Evolutionary conservation across 2,888 invertebrate genomes (phyloP), one percentile per base, ranked within the genome.

Genomic region (Strigamia crassipes): DNA sequence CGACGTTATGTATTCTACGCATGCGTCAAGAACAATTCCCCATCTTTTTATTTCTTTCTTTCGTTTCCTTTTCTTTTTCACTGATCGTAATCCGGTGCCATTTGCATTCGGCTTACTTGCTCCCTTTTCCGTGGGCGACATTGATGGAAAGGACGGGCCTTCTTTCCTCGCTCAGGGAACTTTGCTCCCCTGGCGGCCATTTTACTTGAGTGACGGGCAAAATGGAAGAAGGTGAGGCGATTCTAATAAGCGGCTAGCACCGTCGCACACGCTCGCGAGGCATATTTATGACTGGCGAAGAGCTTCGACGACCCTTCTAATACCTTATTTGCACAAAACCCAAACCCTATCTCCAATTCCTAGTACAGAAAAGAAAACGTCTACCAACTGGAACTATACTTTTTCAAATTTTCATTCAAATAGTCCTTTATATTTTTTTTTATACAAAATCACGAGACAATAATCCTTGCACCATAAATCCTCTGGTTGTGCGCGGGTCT

Each of bases 11-110:
- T 56, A 56, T 56, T 56, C 56, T 21, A 56, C 56, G 21, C 56
- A 56, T 56, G 56, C 56, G 56, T 56, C 56, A 56, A 56, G 56
- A 56, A 56, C 56, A 56, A 56, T 56, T 56, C 56, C 56, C 56
- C 9, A 56, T 56, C 56, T 56, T 56, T 56, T 56, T 56, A 56
- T 56, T 56, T 56, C 56, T 56, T 56, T 56, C 56, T 56, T 56
- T 56, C n/a, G 4, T 18, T 18, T 18, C 56, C 18, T 56, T 56
- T 18, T 56, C 56, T 56, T 56, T 56, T 56, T 56, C 56, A 56
- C 56, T 56, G 56, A 56, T 56, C 56, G 56, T 56, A 56, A 56
- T 56, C 56, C 56, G 15, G 56, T 56, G 56, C 56, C 56, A 56
- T 56, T 56, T 56, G 56, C 56, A 56, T 56, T 56, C 56, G 56